These are phyloP conservation scores for Apodemia zela DNA, from an alignment of 2,888 invertebrate genomes.

Conservation along the genomic window DNA sequence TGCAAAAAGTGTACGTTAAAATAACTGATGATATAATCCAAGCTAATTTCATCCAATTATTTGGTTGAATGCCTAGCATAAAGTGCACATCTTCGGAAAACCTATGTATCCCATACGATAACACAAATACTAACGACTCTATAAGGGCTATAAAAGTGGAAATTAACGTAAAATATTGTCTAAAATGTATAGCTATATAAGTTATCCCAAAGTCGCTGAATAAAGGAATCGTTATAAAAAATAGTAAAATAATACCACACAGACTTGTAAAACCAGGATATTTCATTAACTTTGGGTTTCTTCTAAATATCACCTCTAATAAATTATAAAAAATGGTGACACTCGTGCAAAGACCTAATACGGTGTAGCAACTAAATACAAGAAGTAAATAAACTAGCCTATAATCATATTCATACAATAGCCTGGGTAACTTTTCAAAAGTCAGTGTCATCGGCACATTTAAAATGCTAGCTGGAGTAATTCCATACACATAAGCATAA, in stretches of 20 bases:
- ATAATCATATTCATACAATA: slow-evolving; percentile 46
- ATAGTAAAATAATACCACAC: slow-evolving; percentile 38
- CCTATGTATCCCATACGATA: slow-evolving; percentile 58
- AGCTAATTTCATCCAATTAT: slow-evolving; percentile 45
- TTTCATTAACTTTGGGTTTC: slow-evolving; percentile 37
- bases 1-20: slow-evolving; percentile 42
- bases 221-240: slow-evolving; percentile 48
- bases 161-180: slow-evolving; percentile 37
- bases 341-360: slow-evolving; percentile 43
- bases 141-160: slow-evolving; percentile 42
- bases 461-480: slow-evolving; percentile 37
- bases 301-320: slow-evolving; percentile 42
- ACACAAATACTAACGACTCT: slow-evolving; percentile 54
- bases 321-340: slow-evolving; percentile 45
- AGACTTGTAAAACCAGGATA: slow-evolving; percentile 50
- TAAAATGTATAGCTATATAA: slow-evolving; percentile 37
- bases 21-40: slow-evolving; percentile 46
- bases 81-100: slow-evolving; percentile 72
- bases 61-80: slow-evolving; percentile 64
- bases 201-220: slow-evolving; percentile 43
- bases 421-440: slow-evolving; percentile 55
- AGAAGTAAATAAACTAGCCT: slow-evolving; percentile 47
- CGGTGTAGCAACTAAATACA: slow-evolving; percentile 42
- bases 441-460: slow-evolving; percentile 40
- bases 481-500: slow-evolving; percentile 45